phyloP scores from a whole-genome alignment of 2,113 vertebrate genomes.

The Plecotus auritus region DNA sequence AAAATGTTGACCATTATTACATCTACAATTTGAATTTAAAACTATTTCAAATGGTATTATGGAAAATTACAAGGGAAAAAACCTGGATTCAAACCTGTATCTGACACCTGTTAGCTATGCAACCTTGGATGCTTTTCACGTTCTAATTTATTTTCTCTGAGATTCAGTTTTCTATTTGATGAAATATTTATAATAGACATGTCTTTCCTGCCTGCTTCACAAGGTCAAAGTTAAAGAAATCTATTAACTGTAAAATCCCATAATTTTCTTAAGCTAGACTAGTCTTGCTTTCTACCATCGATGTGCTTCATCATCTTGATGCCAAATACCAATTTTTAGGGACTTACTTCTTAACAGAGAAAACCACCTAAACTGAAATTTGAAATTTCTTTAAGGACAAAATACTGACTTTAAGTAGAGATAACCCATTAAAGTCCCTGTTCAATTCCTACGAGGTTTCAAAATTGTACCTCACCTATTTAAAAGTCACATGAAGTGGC shows the following conservation, averaged over 20 bases:
- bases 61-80: not conserved
- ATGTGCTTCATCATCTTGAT: not conserved
- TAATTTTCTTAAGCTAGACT: not conserved
- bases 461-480: not conserved
- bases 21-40: not conserved
- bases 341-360: not conserved
- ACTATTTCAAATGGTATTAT: not conserved
- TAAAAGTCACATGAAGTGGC: not conserved
- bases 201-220: not conserved
- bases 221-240: not conserved
- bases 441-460: not conserved
- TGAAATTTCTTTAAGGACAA: not conserved
- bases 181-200: not conserved
- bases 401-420: not conserved
- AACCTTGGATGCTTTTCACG: not conserved
- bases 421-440: not conserved
- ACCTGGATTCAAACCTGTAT: not conserved
- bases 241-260: not conserved
- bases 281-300: not conserved
- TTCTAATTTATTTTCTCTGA: not conserved
- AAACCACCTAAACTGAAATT: not conserved
- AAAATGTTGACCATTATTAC: conserved; percentile 3
- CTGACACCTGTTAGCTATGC: not conserved
- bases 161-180: not conserved
- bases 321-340: not conserved